These are phyloP conservation scores for Anguilla rostrata DNA, from an alignment of 2,113 vertebrate species.

Conservation along the genomic window DNA sequence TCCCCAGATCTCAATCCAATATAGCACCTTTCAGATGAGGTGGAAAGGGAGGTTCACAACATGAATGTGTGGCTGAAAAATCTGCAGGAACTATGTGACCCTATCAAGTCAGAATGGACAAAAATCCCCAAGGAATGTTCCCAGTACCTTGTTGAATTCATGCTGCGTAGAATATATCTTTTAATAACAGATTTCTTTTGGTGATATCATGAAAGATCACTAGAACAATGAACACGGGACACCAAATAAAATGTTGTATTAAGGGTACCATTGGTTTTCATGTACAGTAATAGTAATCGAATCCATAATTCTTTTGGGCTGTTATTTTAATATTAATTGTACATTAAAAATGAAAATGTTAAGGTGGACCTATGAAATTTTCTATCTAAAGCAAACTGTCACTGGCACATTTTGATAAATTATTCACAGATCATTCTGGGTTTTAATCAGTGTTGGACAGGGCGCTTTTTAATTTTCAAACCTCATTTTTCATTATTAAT, in stretches of 20 bases:
- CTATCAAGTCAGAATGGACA: no score
- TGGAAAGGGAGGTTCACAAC: no score
- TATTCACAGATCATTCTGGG: constrained; percentile 58
- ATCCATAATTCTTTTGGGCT: constrained; percentile 41
- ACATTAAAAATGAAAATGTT: constrained; percentile 62
- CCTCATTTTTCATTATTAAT: constrained; percentile 60
- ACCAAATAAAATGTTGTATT: constrained; percentile 38
- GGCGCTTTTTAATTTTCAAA: constrained; percentile 41
- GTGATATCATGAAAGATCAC: constrained; percentile 30
- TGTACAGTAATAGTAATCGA: constrained; percentile 41
- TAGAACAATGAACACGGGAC: constrained; percentile 42
- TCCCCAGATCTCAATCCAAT: no score
- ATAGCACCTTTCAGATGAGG: no score
- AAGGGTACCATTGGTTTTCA: constrained; percentile 42
- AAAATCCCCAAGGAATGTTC: no score
- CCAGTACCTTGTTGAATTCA: no score
- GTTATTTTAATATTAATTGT: constrained; percentile 63
- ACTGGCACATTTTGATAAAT: constrained; percentile 57
- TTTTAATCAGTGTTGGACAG: constrained; percentile 63
- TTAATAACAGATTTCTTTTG: neutral
- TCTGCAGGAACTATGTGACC: no score
- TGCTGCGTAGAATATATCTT: no score
- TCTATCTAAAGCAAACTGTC: constrained; percentile 52
- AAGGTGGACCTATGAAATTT: constrained; percentile 46
- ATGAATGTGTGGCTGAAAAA: no score